Evolutionary conservation across 2,113 vertebrate genomes (phyloP), one percentile per base, ranked within the genome.

Genomic region (Pterocles gutturalis): DNA sequence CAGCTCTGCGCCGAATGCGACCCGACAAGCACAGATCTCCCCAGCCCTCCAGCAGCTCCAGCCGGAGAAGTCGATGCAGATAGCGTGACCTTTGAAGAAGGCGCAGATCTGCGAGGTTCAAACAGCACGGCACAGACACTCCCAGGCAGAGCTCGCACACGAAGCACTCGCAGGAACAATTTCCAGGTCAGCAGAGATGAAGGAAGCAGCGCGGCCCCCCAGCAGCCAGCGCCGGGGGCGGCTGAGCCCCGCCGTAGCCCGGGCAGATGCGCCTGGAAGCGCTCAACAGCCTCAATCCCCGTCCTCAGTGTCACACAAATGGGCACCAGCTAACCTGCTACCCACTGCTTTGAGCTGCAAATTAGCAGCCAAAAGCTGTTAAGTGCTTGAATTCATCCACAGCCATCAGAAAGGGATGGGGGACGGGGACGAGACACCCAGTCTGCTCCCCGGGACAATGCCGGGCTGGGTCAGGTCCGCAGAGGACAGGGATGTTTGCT

Each of bases 181-280:
- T 93, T 94, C 93, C 93, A 92, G 96, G 94, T 91, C 95, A 87
- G 87, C 83, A 28, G 91, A 38, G 83, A 34, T 18, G 5, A 17
- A 13, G 49, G 81, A 34, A 19, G 77, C 41, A 0, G 49, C 6
- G 76, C 2, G 64, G 71, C n/a, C 89, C 51, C 25, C 45, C 34
- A 10, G 18, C 7, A 41, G 41, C 41, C 41, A 41, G 41, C 12
- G 41, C 41, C 13, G 41, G 38, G 38, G 10, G 38, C 38, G 19
- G 67, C 15, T 0, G 55, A 64, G 46, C 51, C 81, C 45, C 87
- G 19, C 71, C 73, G 6, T 55, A 7, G 1, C 72, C 73, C 6
- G 25, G 76, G 79, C 92, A 26, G 67, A 19, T 29, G 38, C 73
- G 13, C 73, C 34, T 28, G 65, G 25, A 12, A 60, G 41, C 25